Conservation (phyloP, 1,140 invertebrate genomes). For the Ceratoteleas bidentatus region DNA sequence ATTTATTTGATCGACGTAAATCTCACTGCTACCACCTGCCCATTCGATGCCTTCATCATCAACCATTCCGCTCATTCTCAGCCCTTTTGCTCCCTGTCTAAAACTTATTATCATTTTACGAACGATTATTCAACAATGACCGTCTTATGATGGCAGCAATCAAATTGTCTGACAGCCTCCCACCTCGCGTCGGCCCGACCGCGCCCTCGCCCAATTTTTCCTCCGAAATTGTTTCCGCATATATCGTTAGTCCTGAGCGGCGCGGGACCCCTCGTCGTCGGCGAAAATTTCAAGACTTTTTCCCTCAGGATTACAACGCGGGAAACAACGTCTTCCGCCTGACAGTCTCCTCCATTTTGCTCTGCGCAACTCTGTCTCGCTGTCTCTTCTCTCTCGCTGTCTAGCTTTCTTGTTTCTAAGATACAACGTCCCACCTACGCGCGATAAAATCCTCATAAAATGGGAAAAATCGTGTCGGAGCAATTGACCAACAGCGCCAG, state of each 20-base stretch:
- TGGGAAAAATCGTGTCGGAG: no score
- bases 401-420: constrained; percentile 23
- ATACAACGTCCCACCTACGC: constrained; percentile 34
- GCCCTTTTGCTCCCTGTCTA: no score
- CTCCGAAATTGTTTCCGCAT: background rate
- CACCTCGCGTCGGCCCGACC: background rate
- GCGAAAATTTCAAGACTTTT: constrained; percentile 12
- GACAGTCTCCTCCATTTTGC: constrained; percentile 41
- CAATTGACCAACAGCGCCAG: no score
- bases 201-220: background rate
- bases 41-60: no score
- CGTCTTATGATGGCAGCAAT: no score
- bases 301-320: constrained; percentile 29
- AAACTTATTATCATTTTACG: no score
- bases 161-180: background rate
- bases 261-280: background rate
- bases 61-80: no score
- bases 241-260: background rate
- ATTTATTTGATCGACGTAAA: no score
- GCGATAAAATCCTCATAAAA: constrained; percentile 46
- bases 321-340: constrained; percentile 22
- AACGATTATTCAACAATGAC: no score
- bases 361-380: constrained; percentile 17
- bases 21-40: no score
- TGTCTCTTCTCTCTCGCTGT: constrained; percentile 3